Conservation (phyloP, 2,113 vertebrate genomes). For the Solea senegalensis region DNA sequence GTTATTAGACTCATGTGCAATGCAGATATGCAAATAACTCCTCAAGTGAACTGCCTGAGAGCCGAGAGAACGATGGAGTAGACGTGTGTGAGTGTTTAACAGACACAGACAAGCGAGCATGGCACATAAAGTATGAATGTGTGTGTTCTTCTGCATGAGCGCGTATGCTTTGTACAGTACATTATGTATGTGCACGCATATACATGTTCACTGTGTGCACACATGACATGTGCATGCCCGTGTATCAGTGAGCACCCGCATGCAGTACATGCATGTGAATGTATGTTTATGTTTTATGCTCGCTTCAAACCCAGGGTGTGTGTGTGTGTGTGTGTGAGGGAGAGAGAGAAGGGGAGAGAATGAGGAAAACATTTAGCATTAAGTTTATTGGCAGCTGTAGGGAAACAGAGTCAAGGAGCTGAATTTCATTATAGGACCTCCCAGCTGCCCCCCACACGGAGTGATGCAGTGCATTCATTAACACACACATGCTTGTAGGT, state of each 20-base stretch:
- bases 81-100: conserved; percentile 5
- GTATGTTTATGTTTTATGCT: conserved; percentile 8
- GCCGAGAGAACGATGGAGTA: conserved; percentile 24
- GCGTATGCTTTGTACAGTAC: neutral
- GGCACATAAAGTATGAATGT: conserved; percentile 6
- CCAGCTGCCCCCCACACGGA: conserved; percentile 77
- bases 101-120: neutral
- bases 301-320: no score
- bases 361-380: conserved; percentile 65
- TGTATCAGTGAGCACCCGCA: neutral
- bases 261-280: neutral
- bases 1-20: conserved; percentile 57
- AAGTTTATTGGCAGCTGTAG: conserved; percentile 84
- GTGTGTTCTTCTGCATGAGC: conserved; percentile 11
- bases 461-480: conserved; percentile 86
- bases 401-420: conserved; percentile 71
- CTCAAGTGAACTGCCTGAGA: conserved; percentile 44
- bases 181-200: neutral
- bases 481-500: conserved; percentile 50
- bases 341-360: neutral
- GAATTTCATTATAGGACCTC: conserved; percentile 85
- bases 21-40: conserved; percentile 74
- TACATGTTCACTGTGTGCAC: conserved; percentile 1
- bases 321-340: conserved; percentile 12
- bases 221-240: neutral